A percentile compares a stretch with the other conserved stretches of the same genome.
Conservation (phyloP, 1,140 invertebrate genomes). For the Nymphalis io region DNA sequence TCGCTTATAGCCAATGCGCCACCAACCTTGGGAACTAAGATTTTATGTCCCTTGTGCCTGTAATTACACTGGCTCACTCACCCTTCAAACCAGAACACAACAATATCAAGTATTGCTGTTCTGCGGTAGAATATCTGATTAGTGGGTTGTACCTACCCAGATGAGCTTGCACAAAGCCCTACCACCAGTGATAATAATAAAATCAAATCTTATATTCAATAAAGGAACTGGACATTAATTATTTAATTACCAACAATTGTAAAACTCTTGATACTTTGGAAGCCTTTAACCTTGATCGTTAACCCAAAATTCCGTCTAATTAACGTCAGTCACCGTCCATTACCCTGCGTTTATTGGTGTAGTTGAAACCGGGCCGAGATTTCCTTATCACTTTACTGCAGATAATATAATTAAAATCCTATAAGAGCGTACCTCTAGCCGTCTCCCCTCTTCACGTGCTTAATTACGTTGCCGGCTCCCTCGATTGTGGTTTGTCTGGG, state of each 20-base stretch:
- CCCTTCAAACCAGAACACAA: too few species aligned
- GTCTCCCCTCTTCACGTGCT: neutral
- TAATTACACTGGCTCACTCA: too few species aligned
- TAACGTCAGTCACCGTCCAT: conserved; percentile 4
- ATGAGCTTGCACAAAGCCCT: too few species aligned
- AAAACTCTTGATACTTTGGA: neutral
- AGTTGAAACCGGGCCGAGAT: neutral
- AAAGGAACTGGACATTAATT: too few species aligned
- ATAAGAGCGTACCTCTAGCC: conserved; percentile 7
- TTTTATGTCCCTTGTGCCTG: too few species aligned
- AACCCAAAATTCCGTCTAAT: conserved; percentile 12
- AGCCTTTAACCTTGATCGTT: conserved; percentile 2
- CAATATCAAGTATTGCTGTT: too few species aligned
- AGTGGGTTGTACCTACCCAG: too few species aligned
- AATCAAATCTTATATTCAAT: too few species aligned
- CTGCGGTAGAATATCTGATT: too few species aligned
- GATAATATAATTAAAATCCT: conserved; percentile 22
- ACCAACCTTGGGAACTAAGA: too few species aligned
- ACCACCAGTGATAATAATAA: too few species aligned
- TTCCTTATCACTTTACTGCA: neutral
- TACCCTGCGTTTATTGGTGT: neutral
- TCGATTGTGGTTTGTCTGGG: conserved; percentile 9
- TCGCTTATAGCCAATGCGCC: too few species aligned
- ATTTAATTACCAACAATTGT: neutral
- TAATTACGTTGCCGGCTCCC: conserved; percentile 21